Percentiles rank a stretch among this genome's conserved stretches.
These are phyloP conservation scores for Hydrozoanthus tunicans DNA, from an alignment of 64 coral and sea anemone genomes.

Conservation along the genomic window DNA sequence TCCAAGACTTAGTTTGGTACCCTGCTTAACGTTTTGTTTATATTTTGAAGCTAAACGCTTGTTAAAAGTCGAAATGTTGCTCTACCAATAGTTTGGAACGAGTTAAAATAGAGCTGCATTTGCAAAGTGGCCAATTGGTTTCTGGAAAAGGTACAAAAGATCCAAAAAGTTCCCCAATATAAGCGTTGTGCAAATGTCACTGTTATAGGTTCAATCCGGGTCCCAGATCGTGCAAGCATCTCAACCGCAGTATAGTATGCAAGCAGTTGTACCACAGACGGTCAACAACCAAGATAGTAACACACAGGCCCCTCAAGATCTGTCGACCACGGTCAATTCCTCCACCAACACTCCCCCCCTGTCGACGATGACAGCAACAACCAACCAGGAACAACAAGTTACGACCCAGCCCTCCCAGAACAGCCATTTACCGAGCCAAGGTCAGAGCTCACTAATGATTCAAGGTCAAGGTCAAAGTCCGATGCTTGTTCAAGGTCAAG, in stretches of 20 bases:
- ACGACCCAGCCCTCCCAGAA: constrained; percentile 43
- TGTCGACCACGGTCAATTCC: neutral
- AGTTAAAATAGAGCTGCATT: no score
- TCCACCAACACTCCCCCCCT: constrained; percentile 4
- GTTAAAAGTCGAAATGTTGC: no score
- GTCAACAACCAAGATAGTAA: constrained; percentile 32
- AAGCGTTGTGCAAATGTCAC: neutral
- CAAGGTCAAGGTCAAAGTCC: constrained; percentile 20
- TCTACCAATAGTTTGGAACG: no score
- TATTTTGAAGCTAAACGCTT: no score
- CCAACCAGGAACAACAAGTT: constrained; percentile 22
- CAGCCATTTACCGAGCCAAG: constrained; percentile 28
- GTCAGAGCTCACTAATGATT: constrained; percentile 9
- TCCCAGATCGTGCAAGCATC: neutral
- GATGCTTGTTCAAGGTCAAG: constrained; percentile 26
- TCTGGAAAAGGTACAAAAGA: no score
- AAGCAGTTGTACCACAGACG: constrained; percentile 32
- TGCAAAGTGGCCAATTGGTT: no score
- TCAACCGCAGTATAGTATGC: constrained; percentile 14
- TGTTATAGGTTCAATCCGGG: constrained; percentile 5
- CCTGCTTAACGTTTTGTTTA: no score
- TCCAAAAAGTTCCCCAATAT: no score
- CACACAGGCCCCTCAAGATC: constrained; percentile 33
- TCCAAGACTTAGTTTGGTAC: no score
- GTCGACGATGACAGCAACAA: neutral